Conservation (phyloP, 2,888 invertebrate species). For the Carabus problematicus region DNA sequence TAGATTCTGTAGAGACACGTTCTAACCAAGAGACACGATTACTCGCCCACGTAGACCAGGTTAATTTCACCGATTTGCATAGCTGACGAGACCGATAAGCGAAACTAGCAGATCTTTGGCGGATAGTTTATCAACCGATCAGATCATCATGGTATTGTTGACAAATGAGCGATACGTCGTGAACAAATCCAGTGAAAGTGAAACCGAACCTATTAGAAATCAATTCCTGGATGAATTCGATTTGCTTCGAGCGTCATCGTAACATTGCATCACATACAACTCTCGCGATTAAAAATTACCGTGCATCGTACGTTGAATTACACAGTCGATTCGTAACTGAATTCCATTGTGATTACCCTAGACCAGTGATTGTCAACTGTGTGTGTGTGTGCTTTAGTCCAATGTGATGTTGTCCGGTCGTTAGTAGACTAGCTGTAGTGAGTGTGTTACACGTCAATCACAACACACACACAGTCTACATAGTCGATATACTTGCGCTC, state of each 20-base stretch:
- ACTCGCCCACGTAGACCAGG: too few species aligned
- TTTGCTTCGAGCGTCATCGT: constrained; percentile 19
- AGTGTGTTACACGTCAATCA: constrained; percentile 40
- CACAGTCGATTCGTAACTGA: too few species aligned
- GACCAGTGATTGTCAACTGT: too few species aligned
- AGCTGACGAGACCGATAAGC: constrained; percentile 16
- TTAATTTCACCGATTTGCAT: constrained; percentile 3
- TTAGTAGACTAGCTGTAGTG: constrained; percentile 33
- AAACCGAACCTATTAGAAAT: constrained; percentile 47
- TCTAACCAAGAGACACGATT: too few species aligned
- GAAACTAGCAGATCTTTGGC: constrained; percentile 31
- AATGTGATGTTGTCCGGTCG: constrained; percentile 15
- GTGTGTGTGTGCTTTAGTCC: too few species aligned
- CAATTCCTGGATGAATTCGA: constrained; percentile 46
- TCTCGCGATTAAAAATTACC: too few species aligned
- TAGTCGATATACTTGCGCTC: too few species aligned
- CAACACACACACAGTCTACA: too few species aligned
- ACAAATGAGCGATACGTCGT: constrained; percentile 42
- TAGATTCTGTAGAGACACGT: too few species aligned
- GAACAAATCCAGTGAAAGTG: constrained; percentile 41
- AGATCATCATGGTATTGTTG: constrained; percentile 33
- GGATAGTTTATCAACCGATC: constrained; percentile 31
- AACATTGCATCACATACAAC: too few species aligned
- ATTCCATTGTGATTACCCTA: too few species aligned
- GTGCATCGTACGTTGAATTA: too few species aligned